Base-by-base conservation (phyloP, 2,797 vertebrate species). In the Malurus leucopterus region DNA sequence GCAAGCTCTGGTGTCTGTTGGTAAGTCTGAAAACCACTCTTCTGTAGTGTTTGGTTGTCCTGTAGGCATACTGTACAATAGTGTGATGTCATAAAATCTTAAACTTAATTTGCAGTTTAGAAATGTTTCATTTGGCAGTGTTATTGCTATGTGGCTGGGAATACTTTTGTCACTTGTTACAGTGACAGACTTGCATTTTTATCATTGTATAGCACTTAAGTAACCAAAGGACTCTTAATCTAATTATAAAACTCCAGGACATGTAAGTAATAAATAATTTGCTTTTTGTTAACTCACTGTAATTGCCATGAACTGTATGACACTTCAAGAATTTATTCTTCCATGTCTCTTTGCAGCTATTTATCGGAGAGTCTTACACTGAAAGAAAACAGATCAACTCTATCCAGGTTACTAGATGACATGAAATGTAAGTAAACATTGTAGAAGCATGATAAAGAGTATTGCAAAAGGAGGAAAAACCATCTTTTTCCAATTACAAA, bases 351-450 rank as follows among this genome's bases (percentile, higher is more conserved):
- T 91, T 82, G 13, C 71, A 99, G 99, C 95, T 99, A 99, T 92
- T 97, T 99, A 95, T 98, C 97, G 57, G 99, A 99, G 94, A 98
- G 97, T 92, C 95, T 99, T 83, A 97, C 95, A 84, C 95, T 99
- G 89, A 99, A 98, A 95, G 98, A 98, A 10, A 96, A 98, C 63
- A 98, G 96, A 95, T 95, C 97, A 79, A 96, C 94, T 8, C 96
- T 99, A 50, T 96, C 97, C 17, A 98, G 98, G 86, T 96, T 99
- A 95, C 97, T 98, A 8, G 99, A 99, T 36, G 95, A 96, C n/a
- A 98, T 99, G 98, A 99, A 98, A 98, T 96, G 99, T 99, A 97
- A 98, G 99, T 98, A 94, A 94, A 73, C 16, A 9, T 11, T 50
- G 47, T 24, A 47, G 61, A 77, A 64, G 13, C 20, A 23, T 3